phyloP scores from a whole-genome alignment of 2,888 invertebrate species.

The Parnassius smintheus region DNA sequence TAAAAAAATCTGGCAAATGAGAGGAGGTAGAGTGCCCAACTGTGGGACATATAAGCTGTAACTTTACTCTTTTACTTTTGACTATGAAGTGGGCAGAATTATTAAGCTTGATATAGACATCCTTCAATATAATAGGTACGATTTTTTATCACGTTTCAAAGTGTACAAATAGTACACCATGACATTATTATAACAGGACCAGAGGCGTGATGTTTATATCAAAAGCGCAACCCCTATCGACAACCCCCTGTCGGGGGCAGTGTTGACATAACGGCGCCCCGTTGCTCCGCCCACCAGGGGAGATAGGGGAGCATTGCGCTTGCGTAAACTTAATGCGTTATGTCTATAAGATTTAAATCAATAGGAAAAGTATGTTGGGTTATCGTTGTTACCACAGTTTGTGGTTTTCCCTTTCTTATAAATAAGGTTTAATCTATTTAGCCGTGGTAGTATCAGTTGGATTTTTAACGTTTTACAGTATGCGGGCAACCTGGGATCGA shows the following conservation, averaged over 20 bases:
- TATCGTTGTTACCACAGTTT: not conserved
- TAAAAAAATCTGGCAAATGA: too few relatives aligned
- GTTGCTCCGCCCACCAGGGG: slow-evolving; percentile 19
- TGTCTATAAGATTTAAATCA: slow-evolving; percentile 2
- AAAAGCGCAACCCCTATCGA: slow-evolving; percentile 12
- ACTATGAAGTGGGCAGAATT: too few relatives aligned
- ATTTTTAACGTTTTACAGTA: too few relatives aligned
- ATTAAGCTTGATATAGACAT: too few relatives aligned
- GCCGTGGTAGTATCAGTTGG: too few relatives aligned
- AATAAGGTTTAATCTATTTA: too few relatives aligned
- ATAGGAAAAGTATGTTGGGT: not conserved
- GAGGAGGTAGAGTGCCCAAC: too few relatives aligned
- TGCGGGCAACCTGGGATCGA: too few relatives aligned
- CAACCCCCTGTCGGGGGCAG: slow-evolving; percentile 16
- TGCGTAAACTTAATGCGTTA: slow-evolving; percentile 6
- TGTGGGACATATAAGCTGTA: too few relatives aligned
- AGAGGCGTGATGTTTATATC: slow-evolving; percentile 19
- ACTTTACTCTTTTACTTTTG: too few relatives aligned
- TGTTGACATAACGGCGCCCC: slow-evolving; percentile 22
- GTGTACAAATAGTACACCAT: not conserved
- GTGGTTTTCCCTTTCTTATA: too few relatives aligned
- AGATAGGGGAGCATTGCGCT: slow-evolving; percentile 7
- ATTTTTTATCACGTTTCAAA: not conserved
- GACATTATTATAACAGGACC: slow-evolving; percentile 6
- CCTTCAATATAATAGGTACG: too few relatives aligned